These are phyloP conservation scores for Pherbina coryleti DNA, from an alignment of 2,888 invertebrate genomes.

Conservation along the genomic window DNA sequence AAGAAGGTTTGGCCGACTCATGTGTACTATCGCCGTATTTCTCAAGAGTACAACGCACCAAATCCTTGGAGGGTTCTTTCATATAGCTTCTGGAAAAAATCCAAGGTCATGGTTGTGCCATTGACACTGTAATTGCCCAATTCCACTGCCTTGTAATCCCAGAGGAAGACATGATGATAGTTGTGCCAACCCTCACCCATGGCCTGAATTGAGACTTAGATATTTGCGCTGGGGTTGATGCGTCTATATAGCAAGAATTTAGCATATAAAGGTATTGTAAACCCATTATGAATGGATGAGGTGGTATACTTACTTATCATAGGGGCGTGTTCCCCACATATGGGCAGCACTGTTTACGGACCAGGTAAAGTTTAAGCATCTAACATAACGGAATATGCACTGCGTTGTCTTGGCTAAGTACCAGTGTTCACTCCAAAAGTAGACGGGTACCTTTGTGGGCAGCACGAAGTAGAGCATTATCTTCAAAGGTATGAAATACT, in stretches of 20 bases:
- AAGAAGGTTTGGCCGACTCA: conserved; percentile 46
- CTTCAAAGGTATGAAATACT: conserved; percentile 78
- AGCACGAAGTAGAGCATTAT: conserved; percentile 78
- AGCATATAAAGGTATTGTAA: neutral
- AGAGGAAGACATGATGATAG: conserved; percentile 93
- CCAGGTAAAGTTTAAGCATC: conserved; percentile 88
- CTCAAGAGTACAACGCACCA: conserved; percentile 73
- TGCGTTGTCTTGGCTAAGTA: conserved; percentile 77
- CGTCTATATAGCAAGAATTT: conserved; percentile 69
- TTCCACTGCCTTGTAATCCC: conserved; percentile 93
- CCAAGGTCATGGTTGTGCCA: conserved; percentile 77
- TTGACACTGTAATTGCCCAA: conserved; percentile 79
- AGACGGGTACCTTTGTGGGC: conserved; percentile 79
- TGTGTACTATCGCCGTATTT: conserved; percentile 70
- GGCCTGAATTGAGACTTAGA: conserved; percentile 78
- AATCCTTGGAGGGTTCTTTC: conserved; percentile 75
- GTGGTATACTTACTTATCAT: conserved; percentile 74
- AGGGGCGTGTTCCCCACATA: conserved; percentile 80
- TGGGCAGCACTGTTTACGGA: conserved; percentile 91
- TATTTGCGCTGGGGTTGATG: conserved; percentile 85
- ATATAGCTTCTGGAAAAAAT: conserved; percentile 79
- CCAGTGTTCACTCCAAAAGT: conserved; percentile 79
- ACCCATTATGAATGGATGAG: neutral
- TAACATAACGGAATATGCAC: conserved; percentile 78
- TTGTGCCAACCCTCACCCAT: conserved; percentile 95